Percentiles rank a stretch among this genome's conserved stretches.
These are phyloP conservation scores for Dallia pectoralis DNA, from an alignment of 2,797 vertebrate genomes.

Conservation along the genomic window DNA sequence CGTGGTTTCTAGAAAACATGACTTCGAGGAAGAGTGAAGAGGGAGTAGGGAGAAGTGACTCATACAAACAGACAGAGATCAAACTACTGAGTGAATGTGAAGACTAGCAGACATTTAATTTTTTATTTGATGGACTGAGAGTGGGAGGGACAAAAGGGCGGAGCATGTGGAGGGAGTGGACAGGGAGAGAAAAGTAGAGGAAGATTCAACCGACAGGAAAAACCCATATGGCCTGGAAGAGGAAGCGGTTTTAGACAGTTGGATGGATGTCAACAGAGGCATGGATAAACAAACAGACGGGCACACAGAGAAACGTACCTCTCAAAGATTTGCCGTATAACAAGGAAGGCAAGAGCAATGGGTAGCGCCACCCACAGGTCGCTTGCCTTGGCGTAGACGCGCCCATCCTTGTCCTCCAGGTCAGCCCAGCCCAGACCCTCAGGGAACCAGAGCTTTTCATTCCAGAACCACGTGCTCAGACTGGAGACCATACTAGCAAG, in stretches of 20 bases:
- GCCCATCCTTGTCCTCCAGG: slow-evolving; percentile 85
- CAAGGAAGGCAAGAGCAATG: slow-evolving; percentile 87
- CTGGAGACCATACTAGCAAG: slow-evolving; percentile 83
- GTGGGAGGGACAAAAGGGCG: neutral
- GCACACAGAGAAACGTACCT: slow-evolving; percentile 71
- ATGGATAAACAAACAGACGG: slow-evolving; percentile 2
- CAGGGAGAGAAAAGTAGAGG: slow-evolving; percentile 1
- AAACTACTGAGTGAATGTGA: slow-evolving; percentile 1
- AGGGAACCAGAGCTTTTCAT: slow-evolving; percentile 92
- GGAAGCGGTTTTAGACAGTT: neutral
- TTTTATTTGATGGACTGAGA: slow-evolving; percentile 1
- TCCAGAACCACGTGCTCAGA: slow-evolving; percentile 89
- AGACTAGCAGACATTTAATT: slow-evolving; percentile 7
- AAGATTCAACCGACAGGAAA: neutral
- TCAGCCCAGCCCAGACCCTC: slow-evolving; percentile 91
- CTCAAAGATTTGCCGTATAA: slow-evolving; percentile 88
- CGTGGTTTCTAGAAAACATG: neutral
- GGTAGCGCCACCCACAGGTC: slow-evolving; percentile 90
- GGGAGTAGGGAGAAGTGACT: neutral
- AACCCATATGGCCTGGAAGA: neutral
- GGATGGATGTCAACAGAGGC: neutral
- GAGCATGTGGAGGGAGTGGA: neutral
- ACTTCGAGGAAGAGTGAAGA: neutral
- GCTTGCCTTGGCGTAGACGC: slow-evolving; percentile 82
- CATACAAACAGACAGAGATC: neutral